Evolutionary conservation across 1,140 invertebrate species (phyloP).

Genomic region (Aleiodes sp.): DNA sequence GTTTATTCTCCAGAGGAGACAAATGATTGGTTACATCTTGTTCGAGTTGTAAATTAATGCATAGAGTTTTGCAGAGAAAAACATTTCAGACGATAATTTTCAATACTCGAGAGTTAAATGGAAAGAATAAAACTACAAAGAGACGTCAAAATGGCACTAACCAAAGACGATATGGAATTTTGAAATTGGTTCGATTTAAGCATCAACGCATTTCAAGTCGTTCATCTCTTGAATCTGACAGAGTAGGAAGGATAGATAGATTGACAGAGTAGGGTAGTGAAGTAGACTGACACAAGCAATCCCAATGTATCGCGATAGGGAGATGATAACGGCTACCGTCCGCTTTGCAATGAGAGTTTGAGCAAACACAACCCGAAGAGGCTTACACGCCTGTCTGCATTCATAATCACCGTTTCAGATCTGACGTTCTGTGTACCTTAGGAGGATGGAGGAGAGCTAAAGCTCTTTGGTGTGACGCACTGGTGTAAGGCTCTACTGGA

Average conservation of each 20-base stretch:
- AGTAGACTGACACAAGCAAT: conserved; percentile 17
- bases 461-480: conserved; percentile 23
- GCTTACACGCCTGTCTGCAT: conserved; percentile 58
- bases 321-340: conserved; percentile 15
- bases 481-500: not conserved
- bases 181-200: not conserved
- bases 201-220: conserved; percentile 7
- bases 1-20: no score
- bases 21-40: no score
- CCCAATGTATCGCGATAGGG: conserved; percentile 17
- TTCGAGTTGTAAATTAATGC: no score
- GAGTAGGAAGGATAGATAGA: conserved; percentile 8
- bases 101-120: not conserved
- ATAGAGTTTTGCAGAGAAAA: no score
- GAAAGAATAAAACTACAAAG: not conserved
- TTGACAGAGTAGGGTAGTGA: conserved; percentile 22
- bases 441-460: conserved; percentile 17
- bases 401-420: conserved; percentile 62
- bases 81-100: not conserved
- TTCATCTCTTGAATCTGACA: conserved; percentile 4
- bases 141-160: not conserved
- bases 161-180: no score
- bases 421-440: conserved; percentile 52
- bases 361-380: conserved; percentile 54
- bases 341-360: conserved; percentile 32